Evolutionary conservation across 2,888 invertebrate species (phyloP), one percentile per base, ranked within the genome.

Genomic region (Isoperla grammatica): DNA sequence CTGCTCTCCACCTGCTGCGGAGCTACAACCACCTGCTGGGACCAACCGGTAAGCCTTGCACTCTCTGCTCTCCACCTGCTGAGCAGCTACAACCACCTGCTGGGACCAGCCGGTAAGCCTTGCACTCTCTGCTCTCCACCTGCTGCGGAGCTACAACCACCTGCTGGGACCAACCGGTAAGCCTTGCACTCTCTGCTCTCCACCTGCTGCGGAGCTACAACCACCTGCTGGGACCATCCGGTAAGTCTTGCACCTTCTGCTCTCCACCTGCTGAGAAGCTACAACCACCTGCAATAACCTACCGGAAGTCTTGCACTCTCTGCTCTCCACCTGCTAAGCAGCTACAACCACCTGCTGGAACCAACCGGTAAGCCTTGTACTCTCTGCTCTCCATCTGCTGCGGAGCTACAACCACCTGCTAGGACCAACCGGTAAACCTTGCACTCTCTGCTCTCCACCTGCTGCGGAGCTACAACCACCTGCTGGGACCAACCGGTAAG

Each of bases 361-460:
- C 81, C 81, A 13, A 76, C 83, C 72, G 84, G 84, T 84, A 68
- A 49, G 56, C 29, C 29, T 8, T 29, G 77, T 82, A 0, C 78
- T 85, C 65, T 83, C 86, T 0, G 83, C 86, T 1, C 77, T 86
- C 57, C 79, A 83, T 64, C 74, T 87, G 11, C 73, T 87, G 23
- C 75, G 84, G 59, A 84, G 81, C 65, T 86, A 85, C 73, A 86
- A 84, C 72, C 81, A 85, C 62, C 78, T 86, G 63, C 71, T 85
- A 15, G 76, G 81, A 19, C 81, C 81, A 13, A 76, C 83, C 72
- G 84, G 84, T 84, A 68, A 48, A n/a, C n/a, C n/a, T n/a, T n/a
- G n/a, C n/a, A n/a, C n/a, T n/a, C n/a, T n/a, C n/a, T n/a, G n/a
- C n/a, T n/a, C n/a, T n/a, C n/a, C n/a, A n/a, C n/a, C n/a, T n/a